Evolutionary conservation across 2,113 vertebrate species (phyloP).

Genomic region (Thunnus thynnus): DNA sequence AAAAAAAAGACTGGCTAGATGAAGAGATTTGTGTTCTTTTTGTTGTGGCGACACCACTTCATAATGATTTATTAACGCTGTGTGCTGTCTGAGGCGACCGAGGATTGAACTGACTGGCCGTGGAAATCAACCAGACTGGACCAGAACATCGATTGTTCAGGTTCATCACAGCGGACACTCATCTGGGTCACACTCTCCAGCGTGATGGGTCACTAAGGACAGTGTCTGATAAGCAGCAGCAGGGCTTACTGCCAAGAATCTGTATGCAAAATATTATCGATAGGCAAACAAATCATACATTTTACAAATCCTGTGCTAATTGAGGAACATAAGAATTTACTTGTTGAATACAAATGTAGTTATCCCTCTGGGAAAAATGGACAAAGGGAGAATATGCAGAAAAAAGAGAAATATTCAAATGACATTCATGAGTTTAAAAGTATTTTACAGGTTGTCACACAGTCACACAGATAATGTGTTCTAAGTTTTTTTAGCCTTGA

Average conservation of each 20-base stretch:
- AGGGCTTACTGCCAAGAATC: background rate
- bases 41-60: background rate
- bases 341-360: background rate
- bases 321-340: background rate
- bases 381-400: background rate
- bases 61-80: background rate
- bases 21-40: background rate
- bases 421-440: no score
- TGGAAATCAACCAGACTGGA: constrained; percentile 49
- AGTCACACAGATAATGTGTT: background rate
- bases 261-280: background rate
- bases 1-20: background rate
- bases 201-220: constrained; percentile 20
- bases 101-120: background rate
- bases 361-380: background rate
- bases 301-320: no score
- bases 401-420: no score
- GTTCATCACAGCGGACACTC: constrained; percentile 25
- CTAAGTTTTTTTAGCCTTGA: constrained; percentile 1
- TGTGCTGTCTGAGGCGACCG: background rate
- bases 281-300: background rate
- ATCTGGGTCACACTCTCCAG: constrained; percentile 45
- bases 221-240: background rate
- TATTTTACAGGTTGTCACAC: no score
- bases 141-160: constrained; percentile 53